Percentiles rank a stretch among this genome's conserved stretches.
Evolutionary conservation across 2,113 vertebrate species (phyloP).

Genomic region (Setophaga petechia): DNA sequence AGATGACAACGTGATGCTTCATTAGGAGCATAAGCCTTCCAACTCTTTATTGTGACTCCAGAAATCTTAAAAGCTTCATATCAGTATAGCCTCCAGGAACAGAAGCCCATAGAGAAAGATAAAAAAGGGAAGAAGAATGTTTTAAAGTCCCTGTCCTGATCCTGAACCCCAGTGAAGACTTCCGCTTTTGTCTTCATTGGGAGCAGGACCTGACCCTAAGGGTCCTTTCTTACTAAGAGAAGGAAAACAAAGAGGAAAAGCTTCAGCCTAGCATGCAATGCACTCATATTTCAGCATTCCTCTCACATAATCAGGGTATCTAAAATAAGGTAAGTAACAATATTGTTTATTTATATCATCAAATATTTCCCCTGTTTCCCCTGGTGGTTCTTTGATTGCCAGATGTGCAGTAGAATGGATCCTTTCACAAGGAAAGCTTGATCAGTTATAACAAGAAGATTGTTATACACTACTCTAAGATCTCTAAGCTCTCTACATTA

Average conservation of each 20-base stretch:
- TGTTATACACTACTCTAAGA: not conserved
- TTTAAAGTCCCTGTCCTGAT: constrained; percentile 24
- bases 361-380: not conserved
- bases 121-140: constrained; percentile 18
- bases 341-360: not conserved
- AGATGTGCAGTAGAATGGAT: not conserved
- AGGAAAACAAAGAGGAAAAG: not conserved
- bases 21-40: constrained; percentile 34
- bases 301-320: not conserved
- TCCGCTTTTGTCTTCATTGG: constrained; percentile 5
- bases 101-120: not conserved
- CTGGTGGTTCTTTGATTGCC: not conserved
- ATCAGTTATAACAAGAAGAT: not conserved
- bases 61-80: constrained; percentile 72
- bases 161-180: not conserved
- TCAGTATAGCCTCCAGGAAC: constrained; percentile 60
- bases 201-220: not conserved
- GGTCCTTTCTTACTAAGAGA: constrained; percentile 6
- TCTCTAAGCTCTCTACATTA: not conserved
- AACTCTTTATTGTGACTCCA: constrained; percentile 18
- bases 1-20: not conserved
- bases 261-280: not conserved
- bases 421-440: not conserved
- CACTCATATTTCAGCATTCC: not conserved
- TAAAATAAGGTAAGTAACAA: constrained; percentile 59